Evolutionary conservation across 2,113 vertebrate genomes (phyloP).

Genomic region (Dissostichus mawsoni): DNA sequence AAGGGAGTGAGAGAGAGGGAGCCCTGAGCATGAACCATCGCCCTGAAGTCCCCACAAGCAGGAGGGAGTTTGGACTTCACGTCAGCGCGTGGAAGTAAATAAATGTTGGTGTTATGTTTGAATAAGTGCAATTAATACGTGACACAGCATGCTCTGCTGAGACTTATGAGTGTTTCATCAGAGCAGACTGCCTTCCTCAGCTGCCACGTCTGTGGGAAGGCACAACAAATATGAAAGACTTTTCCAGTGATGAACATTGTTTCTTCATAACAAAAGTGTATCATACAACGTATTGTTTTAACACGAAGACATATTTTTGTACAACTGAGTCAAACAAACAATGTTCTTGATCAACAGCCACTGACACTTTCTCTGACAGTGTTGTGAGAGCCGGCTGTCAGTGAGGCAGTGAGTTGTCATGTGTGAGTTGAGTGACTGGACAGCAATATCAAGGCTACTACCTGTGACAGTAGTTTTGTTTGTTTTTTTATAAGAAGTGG

Average conservation of each 20-base stretch:
- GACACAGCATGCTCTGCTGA: slow-evolving; percentile 52
- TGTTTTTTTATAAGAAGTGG: slow-evolving; percentile 65
- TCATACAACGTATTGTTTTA: slow-evolving; percentile 78
- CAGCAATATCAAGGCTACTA: slow-evolving; percentile 77
- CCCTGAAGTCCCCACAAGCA: slow-evolving; percentile 46
- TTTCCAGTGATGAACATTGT: slow-evolving; percentile 54
- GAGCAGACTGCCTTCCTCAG: slow-evolving; percentile 61
- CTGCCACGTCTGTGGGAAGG: slow-evolving; percentile 55
- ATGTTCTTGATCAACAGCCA: slow-evolving; percentile 74
- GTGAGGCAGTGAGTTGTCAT: slow-evolving; percentile 58
- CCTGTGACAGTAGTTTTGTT: slow-evolving; percentile 79
- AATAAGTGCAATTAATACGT: slow-evolving; percentile 85
- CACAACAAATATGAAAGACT: slow-evolving; percentile 52
- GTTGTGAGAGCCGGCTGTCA: slow-evolving; percentile 67
- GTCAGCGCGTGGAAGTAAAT: slow-evolving; percentile 71
- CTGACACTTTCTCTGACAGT: slow-evolving; percentile 79
- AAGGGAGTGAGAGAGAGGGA: slow-evolving; percentile 45
- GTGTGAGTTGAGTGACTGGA: slow-evolving; percentile 68
- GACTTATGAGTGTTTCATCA: slow-evolving; percentile 44
- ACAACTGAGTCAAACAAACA: slow-evolving; percentile 77
- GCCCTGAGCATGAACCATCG: slow-evolving; percentile 43
- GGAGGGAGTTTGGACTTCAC: slow-evolving; percentile 54
- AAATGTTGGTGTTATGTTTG: slow-evolving; percentile 60
- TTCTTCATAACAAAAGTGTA: slow-evolving; percentile 65
- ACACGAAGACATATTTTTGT: slow-evolving; percentile 92